phyloP scores from a whole-genome alignment of 1,140 invertebrate genomes.

The Aphelenchoides fujianensis region DNA sequence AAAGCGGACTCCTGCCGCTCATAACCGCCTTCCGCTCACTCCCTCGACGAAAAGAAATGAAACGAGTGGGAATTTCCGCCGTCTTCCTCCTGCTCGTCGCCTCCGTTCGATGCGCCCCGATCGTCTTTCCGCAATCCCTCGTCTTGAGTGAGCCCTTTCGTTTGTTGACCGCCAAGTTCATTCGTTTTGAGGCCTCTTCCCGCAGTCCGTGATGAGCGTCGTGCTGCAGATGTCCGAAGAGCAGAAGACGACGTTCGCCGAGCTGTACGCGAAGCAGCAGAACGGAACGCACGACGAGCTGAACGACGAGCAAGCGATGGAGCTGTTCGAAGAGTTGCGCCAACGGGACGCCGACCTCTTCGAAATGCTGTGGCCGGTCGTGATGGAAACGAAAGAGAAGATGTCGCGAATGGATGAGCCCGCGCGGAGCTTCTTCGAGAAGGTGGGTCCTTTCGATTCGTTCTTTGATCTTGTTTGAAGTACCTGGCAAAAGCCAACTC shows the following conservation, averaged over 20 bases:
- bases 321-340: neutral
- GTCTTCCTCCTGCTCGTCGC: too few relatives aligned
- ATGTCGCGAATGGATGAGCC: neutral
- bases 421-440: neutral
- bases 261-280: neutral
- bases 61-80: too few relatives aligned
- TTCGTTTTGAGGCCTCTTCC: neutral
- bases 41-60: too few relatives aligned
- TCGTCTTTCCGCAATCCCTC: neutral
- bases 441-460: neutral
- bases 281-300: neutral
- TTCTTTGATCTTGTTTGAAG: neutral
- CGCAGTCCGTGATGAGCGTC: neutral
- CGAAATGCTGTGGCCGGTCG: neutral
- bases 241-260: neutral
- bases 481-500: neutral
- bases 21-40: too few relatives aligned
- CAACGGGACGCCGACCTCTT: neutral
- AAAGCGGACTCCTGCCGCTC: too few relatives aligned
- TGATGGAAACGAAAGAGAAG: neutral
- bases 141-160: neutral
- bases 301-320: neutral
- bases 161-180: neutral
- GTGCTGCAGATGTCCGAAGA: neutral
- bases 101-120: neutral